A percentile compares a stretch with the other conserved stretches of the same genome.
phyloP scores from a whole-genome alignment of 2,797 vertebrate genomes.

The Balearica regulorum region DNA sequence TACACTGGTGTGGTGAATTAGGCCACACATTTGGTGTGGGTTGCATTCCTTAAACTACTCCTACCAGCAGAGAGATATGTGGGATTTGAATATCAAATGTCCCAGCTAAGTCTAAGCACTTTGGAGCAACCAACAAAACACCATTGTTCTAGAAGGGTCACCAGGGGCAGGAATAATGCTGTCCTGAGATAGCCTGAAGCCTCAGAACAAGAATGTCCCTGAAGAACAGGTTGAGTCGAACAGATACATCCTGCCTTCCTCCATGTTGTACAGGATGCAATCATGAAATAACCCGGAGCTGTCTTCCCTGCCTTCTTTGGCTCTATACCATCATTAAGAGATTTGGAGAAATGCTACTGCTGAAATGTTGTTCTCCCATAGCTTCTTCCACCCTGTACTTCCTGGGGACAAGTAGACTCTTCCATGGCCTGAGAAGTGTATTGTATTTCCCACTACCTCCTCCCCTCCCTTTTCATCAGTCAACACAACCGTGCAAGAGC shows the following conservation, averaged over 20 bases:
- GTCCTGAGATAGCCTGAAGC: background rate
- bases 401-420: background rate
- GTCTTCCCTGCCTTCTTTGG: background rate
- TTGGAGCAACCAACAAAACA: background rate
- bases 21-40: background rate
- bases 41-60: background rate
- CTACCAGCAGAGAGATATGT: background rate
- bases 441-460: background rate
- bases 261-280: background rate
- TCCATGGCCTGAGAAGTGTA: background rate
- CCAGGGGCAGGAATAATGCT: background rate
- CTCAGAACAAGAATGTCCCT: background rate
- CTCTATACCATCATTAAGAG: background rate
- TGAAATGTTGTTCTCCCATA: background rate
- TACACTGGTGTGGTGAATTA: background rate
- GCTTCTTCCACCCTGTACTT: background rate
- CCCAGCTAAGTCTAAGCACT: background rate
- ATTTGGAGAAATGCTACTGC: background rate
- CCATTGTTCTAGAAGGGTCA: background rate
- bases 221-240: background rate
- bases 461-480: background rate
- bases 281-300: background rate
- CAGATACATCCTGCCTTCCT: background rate
- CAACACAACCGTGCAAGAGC: background rate
- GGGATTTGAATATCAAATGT: background rate